A percentile compares a stretch with the other conserved stretches of the same genome.
Evolutionary conservation across 1,140 invertebrate species (phyloP).

Genomic region (Drosophila fuyamai): DNA sequence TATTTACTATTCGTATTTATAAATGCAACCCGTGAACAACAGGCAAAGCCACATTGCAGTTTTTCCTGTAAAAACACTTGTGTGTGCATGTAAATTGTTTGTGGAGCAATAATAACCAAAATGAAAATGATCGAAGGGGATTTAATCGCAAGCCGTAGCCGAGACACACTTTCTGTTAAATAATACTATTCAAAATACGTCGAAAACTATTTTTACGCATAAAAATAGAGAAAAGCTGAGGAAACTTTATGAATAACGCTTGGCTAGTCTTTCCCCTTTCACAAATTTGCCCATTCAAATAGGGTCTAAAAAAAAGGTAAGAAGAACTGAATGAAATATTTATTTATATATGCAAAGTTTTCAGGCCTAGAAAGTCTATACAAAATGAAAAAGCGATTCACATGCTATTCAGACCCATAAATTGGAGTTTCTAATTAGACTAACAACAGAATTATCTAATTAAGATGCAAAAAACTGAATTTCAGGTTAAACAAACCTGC

Average conservation of each 20-base stretch:
- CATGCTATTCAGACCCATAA: constrained; percentile 10
- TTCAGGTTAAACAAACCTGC: constrained; percentile 8
- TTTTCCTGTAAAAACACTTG: constrained; percentile 34
- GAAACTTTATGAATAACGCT: no score
- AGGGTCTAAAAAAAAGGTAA: not conserved
- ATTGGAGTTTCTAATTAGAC: constrained; percentile 13
- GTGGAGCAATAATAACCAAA: constrained; percentile 16
- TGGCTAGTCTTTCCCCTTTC: not conserved
- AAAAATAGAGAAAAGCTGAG: no score
- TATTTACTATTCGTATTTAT: constrained; percentile 46
- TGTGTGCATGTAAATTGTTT: constrained; percentile 30
- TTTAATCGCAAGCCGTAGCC: not conserved
- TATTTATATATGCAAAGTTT: not conserved
- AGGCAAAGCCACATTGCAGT: constrained; percentile 19
- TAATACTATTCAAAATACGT: not conserved
- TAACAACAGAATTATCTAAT: constrained; percentile 20
- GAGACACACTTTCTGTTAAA: constrained; percentile 3
- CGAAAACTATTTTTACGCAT: no score
- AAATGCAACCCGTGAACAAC: constrained; percentile 33
- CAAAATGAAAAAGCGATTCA: not conserved
- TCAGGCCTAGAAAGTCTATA: constrained; percentile 15
- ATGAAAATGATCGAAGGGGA: not conserved
- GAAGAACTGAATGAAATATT: not conserved
- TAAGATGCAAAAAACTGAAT: constrained; percentile 1
- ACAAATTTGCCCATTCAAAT: not conserved